These are phyloP conservation scores for Axea sp. DNA, from an alignment of 2,888 invertebrate genomes.

Conservation along the genomic window DNA sequence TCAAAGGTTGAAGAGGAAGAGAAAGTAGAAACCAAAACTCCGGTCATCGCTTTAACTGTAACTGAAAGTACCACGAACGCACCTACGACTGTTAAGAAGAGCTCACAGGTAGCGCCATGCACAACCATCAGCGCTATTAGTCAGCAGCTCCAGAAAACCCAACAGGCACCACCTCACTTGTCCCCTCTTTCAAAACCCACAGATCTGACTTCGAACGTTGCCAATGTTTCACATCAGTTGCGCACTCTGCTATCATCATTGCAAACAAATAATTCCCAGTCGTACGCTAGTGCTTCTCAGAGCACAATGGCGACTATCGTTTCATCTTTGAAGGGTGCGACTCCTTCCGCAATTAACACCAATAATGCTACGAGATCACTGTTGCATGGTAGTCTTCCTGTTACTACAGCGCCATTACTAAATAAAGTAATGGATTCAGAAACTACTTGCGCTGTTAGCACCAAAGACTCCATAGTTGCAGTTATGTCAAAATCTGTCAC, in stretches of 20 bases:
- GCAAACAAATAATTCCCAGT: slow-evolving; percentile 80
- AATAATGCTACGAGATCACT: slow-evolving; percentile 40
- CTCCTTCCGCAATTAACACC: slow-evolving; percentile 64
- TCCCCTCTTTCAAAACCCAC: slow-evolving; percentile 87
- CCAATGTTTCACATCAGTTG: slow-evolving; percentile 85
- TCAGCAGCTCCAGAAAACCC: slow-evolving; percentile 70
- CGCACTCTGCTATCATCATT: slow-evolving; percentile 85
- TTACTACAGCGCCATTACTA: slow-evolving; percentile 17
- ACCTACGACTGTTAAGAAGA: slow-evolving; percentile 40
- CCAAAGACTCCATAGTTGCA: slow-evolving; percentile 73
- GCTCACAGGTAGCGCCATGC: slow-evolving; percentile 13
- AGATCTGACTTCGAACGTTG: slow-evolving; percentile 86
- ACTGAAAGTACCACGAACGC: background rate
- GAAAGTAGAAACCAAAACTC: slow-evolving; percentile 33
- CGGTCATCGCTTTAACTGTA: slow-evolving; percentile 8
- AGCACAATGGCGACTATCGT: slow-evolving; percentile 79
- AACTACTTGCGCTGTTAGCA: slow-evolving; percentile 57
- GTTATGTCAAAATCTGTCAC: slow-evolving; percentile 67
- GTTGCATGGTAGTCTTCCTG: slow-evolving; percentile 32
- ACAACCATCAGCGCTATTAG: slow-evolving; percentile 69
- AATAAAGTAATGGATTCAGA: slow-evolving; percentile 60
- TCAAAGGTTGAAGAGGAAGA: slow-evolving; percentile 59
- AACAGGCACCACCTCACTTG: slow-evolving; percentile 83
- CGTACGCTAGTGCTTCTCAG: slow-evolving; percentile 79
- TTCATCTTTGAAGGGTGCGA: slow-evolving; percentile 77